These are phyloP conservation scores for Callochromis pleurospilus DNA, from an alignment of 2,113 vertebrate species.

Conservation along the genomic window DNA sequence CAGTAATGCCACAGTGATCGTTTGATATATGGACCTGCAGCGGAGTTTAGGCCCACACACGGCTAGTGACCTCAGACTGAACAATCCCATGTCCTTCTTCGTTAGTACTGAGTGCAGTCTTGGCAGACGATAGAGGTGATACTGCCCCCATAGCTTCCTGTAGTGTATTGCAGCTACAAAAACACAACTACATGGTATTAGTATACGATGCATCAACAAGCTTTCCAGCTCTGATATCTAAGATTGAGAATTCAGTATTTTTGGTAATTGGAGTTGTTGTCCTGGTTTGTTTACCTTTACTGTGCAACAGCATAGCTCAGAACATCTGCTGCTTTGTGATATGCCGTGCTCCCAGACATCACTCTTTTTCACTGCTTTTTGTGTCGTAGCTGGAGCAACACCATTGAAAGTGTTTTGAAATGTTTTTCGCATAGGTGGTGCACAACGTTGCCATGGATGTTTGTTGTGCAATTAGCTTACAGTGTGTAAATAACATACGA, in stretches of 20 bases:
- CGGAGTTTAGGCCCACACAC: too few species aligned
- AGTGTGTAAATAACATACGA: neutral
- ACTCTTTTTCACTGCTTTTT: neutral
- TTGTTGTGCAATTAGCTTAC: neutral
- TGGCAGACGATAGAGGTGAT: neutral
- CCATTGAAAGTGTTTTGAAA: neutral
- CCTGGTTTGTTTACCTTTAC: neutral
- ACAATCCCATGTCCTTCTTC: neutral
- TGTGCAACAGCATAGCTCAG: neutral
- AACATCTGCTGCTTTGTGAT: neutral
- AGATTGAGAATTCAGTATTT: neutral
- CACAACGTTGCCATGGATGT: neutral
- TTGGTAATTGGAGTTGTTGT: neutral
- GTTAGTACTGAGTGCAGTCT: neutral
- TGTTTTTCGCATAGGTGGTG: neutral
- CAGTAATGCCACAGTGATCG: too few species aligned
- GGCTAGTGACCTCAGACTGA: too few species aligned
- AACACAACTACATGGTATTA: neutral
- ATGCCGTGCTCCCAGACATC: neutral
- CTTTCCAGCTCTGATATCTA: neutral
- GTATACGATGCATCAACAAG: neutral
- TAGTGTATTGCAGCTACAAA: neutral
- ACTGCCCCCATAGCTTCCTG: neutral
- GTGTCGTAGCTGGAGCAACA: neutral
- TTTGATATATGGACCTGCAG: too few species aligned